Evolutionary conservation across 64 coral and sea anemone genomes (phyloP), one percentile per base, ranked within the genome.

Genomic region (Stichodactyla mertensii): DNA sequence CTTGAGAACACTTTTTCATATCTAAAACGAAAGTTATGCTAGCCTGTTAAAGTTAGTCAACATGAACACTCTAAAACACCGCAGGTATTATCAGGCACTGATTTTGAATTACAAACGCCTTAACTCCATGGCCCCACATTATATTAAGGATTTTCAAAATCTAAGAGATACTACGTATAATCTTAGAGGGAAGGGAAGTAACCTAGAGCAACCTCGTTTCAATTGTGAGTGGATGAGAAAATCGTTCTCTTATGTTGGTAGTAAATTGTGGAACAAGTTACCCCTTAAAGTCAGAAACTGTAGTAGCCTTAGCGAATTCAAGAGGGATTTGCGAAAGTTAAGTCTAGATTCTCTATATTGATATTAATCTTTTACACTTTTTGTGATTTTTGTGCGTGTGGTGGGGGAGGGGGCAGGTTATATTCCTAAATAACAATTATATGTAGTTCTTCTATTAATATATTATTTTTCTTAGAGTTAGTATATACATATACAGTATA

Each of bases 201-300:
- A 61, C 24, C 83, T 85, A 0, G 83, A 20, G 19, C 83, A 85
- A 85, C 83, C 83, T 45, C 55, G 27, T 58, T 85, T 85, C 27
- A 62, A 85, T 28, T 61, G 31, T 85, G 83, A 85, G 27, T 62
- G 83, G 83, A 24, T 62, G 60, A 61, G 18, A n/a, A n/a, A n/a
- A 54, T 83, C 36, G 54, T 83, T 83, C 31, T 83, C 80, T 36
- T 83, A 83, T 54, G 54, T 83, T 52, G 54, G 36, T 83, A 83
- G 80, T 83, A 83, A 36, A 52, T 54, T 83, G 45, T 83, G 80
- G 80, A 83, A 83, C 52, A 83, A 83, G 9, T 83, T 83, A 83
- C 45, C 80, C 20, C 36, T 83, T 83, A 31, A 31, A 57, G 55
- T 57, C 13, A 57, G 55, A 57, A 57, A 57, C 2, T 10, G 55